A percentile compares a stretch with the other conserved stretches of the same genome.
These are phyloP conservation scores for Lasioglossum villosulum DNA, from an alignment of 2,888 invertebrate genomes.

Conservation along the genomic window DNA sequence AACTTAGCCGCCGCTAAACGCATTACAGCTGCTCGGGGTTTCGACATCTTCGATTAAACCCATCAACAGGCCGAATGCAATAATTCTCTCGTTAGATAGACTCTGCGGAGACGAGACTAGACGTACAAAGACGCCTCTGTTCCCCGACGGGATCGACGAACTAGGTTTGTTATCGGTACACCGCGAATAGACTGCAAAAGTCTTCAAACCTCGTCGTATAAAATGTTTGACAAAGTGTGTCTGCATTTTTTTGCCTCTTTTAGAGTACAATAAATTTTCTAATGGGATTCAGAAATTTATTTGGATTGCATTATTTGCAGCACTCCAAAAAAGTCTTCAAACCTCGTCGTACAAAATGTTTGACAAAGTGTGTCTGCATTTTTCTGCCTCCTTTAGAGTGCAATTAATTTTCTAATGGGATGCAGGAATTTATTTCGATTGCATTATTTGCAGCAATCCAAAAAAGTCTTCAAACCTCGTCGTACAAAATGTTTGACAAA, in stretches of 20 bases:
- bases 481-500: too few species aligned
- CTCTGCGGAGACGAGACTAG: background rate
- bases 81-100: conserved; percentile 43
- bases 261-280: too few species aligned
- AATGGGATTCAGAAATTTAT: too few species aligned
- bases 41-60: conserved; percentile 53
- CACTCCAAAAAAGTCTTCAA: background rate
- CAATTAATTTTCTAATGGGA: too few species aligned
- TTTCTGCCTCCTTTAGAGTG: background rate
- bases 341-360: background rate
- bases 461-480: background rate
- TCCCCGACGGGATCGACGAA: background rate
- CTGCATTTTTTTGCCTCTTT: background rate
- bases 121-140: background rate
- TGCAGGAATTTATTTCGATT: too few species aligned
- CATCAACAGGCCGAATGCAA: conserved; percentile 43
- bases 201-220: background rate
- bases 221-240: background rate
- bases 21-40: conserved; percentile 42
- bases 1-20: conserved; percentile 41
- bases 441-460: too few species aligned
- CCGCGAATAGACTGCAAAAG: background rate
- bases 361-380: background rate
- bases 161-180: background rate
- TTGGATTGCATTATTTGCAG: too few species aligned